Evolutionary conservation across 2,113 vertebrate species (phyloP).

Genomic region (Clarias macrocephalus): DNA sequence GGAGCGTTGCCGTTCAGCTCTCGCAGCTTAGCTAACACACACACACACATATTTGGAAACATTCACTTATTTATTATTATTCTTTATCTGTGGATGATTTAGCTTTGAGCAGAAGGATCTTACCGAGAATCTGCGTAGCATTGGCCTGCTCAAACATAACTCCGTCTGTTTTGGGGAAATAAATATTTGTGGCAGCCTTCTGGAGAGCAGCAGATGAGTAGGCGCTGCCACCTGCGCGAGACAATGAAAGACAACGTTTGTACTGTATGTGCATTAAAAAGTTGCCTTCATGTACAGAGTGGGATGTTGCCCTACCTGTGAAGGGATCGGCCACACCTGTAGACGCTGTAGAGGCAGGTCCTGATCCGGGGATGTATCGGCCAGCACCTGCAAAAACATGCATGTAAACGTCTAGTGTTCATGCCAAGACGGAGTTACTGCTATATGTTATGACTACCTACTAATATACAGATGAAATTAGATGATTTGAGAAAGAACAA

Average conservation of each 20-base stretch:
- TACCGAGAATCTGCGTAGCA: slow-evolving; percentile 85
- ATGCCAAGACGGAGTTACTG: not conserved
- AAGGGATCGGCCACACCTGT: slow-evolving; percentile 79
- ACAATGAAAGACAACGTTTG: not conserved
- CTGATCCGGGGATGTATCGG: slow-evolving; percentile 87
- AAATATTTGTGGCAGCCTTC: slow-evolving; percentile 81
- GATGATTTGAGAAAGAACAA: not conserved
- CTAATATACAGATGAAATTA: not conserved
- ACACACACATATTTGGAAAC: not conserved
- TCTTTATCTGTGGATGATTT: not conserved
- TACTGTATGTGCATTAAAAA: not conserved
- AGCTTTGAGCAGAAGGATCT: slow-evolving; percentile 34
- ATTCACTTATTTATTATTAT: not conserved
- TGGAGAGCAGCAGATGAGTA: slow-evolving; percentile 72
- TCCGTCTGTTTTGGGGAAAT: slow-evolving; percentile 92
- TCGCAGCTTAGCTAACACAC: slow-evolving; percentile 47
- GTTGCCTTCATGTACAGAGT: not conserved
- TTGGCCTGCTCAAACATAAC: slow-evolving; percentile 97
- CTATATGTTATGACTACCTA: not conserved
- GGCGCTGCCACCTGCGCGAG: slow-evolving; percentile 76
- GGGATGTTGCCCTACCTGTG: slow-evolving; percentile 73
- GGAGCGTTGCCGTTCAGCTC: slow-evolving; percentile 70
- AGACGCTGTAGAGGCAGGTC: slow-evolving; percentile 57
- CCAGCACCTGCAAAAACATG: slow-evolving; percentile 76
- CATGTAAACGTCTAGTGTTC: not conserved